Evolutionary conservation across 92 coral and sea anemone species (phyloP).

Genomic region (Micromussa lordhowensis): DNA sequence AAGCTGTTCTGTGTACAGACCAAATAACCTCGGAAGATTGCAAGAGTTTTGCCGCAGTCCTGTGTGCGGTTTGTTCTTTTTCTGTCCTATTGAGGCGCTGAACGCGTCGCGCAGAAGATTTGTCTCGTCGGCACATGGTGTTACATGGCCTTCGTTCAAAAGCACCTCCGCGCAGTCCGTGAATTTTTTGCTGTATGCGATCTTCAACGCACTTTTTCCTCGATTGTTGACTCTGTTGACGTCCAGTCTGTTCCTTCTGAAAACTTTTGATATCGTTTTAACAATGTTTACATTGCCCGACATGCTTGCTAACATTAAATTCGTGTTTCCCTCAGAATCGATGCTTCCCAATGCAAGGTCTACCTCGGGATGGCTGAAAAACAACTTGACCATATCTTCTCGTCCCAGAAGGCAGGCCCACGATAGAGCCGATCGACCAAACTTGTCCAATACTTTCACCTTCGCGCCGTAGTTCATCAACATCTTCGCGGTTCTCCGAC

Average conservation of each 20-base stretch:
- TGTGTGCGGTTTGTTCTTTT: constrained; percentile 28
- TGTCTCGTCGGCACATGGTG: constrained; percentile 19
- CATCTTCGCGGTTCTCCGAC: constrained; percentile 77
- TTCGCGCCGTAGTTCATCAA: constrained; percentile 85
- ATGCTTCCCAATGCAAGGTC: constrained; percentile 75
- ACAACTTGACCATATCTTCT: constrained; percentile 78
- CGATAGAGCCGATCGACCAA: constrained; percentile 81
- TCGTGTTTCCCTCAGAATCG: constrained; percentile 86
- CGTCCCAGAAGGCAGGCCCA: constrained; percentile 89
- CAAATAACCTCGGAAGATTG: constrained; percentile 81
- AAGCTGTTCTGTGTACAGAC: constrained; percentile 86
- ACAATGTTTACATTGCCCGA: constrained; percentile 91
- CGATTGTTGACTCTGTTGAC: constrained; percentile 71
- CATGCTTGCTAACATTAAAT: constrained; percentile 89
- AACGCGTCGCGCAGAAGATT: constrained; percentile 17
- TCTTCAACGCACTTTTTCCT: constrained; percentile 80
- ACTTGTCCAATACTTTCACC: constrained; percentile 68
- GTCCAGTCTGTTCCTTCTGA: constrained; percentile 79
- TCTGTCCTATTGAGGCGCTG: constrained; percentile 14
- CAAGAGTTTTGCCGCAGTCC: constrained; percentile 56
- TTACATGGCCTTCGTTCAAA: constrained; percentile 75
- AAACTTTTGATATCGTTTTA: constrained; percentile 68
- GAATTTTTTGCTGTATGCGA: constrained; percentile 63
- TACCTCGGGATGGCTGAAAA: constrained; percentile 76
- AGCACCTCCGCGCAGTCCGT: constrained; percentile 75